Conservation (phyloP, 2,113 vertebrate genomes). For the Carassius auratus region DNA sequence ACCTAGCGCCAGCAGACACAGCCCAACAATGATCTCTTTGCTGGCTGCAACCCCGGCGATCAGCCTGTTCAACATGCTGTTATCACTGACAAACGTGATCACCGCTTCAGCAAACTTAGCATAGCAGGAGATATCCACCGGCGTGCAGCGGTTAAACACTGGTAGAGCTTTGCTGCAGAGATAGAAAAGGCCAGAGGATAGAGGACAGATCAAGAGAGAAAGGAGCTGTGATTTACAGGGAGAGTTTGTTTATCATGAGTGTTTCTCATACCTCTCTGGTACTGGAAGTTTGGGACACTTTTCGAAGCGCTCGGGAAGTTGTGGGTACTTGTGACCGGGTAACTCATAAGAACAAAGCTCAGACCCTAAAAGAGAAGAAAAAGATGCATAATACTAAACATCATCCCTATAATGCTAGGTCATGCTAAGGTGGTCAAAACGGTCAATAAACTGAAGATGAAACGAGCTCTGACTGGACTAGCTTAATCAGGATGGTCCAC, state of each 20-base stretch:
- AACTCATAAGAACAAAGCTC: constrained; percentile 89
- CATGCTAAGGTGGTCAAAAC: no score
- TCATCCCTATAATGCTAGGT: not conserved
- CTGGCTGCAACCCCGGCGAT: constrained; percentile 95
- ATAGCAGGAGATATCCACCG: constrained; percentile 95
- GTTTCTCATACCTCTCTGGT: constrained; percentile 82
- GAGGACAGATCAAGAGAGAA: constrained; percentile 11
- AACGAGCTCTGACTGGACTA: no score
- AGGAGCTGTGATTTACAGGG: not conserved
- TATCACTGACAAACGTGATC: constrained; percentile 96
- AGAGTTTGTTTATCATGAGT: constrained; percentile 56
- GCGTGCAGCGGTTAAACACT: constrained; percentile 98
- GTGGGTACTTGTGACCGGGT: constrained; percentile 83
- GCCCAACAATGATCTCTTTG: constrained; percentile 98
- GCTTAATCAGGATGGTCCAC: no score
- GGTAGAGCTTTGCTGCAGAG: constrained; percentile 85
- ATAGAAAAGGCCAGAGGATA: constrained; percentile 29
- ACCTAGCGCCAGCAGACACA: constrained; percentile 97
- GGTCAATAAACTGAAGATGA: no score
- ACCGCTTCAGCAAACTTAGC: constrained; percentile 94
- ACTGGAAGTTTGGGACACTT: constrained; percentile 96
- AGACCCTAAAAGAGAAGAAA: constrained; percentile 78
- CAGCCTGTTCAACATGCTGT: constrained; percentile 94
- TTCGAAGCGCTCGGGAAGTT: constrained; percentile 74
- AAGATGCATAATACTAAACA: not conserved